Evolutionary conservation across 2,797 vertebrate species (phyloP).

Genomic region (Malacoraja senta): DNA sequence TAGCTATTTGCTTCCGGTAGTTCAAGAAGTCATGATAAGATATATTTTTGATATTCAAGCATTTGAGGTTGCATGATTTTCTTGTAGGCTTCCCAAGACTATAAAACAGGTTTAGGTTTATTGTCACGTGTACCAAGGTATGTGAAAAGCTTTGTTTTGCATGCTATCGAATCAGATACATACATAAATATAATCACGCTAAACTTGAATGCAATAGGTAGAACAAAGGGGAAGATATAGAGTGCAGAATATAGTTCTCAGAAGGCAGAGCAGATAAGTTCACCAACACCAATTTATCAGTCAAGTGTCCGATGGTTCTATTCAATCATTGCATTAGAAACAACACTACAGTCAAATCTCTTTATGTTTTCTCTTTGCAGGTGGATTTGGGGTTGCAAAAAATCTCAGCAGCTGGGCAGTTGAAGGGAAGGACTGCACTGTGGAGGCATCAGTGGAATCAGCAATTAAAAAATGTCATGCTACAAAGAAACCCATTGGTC

Average conservation of each 20-base stretch:
- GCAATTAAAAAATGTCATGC: conserved; percentile 48
- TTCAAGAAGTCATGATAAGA: neutral
- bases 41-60: neutral
- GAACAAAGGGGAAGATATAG: too few species aligned
- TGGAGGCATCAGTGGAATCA: conserved; percentile 46
- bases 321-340: fast-evolving
- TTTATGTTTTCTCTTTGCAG: conserved; percentile 48
- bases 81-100: neutral
- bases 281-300: neutral
- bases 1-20: neutral
- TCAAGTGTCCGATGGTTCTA: neutral
- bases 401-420: conserved; percentile 66
- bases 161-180: too few species aligned
- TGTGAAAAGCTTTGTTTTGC: too few species aligned
- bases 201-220: too few species aligned
- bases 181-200: too few species aligned
- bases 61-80: neutral
- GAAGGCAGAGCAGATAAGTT: neutral
- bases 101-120: neutral
- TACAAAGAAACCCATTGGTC: conserved; percentile 53
- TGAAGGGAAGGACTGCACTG: conserved; percentile 54
- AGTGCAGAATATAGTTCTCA: too few species aligned
- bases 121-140: too few species aligned
- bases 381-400: conserved; percentile 80
- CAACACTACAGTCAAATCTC: neutral